Percentiles rank a stretch among this genome's conserved stretches.
Evolutionary conservation across 2,888 invertebrate genomes (phyloP).

Genomic region (Melinaea menophilus): DNA sequence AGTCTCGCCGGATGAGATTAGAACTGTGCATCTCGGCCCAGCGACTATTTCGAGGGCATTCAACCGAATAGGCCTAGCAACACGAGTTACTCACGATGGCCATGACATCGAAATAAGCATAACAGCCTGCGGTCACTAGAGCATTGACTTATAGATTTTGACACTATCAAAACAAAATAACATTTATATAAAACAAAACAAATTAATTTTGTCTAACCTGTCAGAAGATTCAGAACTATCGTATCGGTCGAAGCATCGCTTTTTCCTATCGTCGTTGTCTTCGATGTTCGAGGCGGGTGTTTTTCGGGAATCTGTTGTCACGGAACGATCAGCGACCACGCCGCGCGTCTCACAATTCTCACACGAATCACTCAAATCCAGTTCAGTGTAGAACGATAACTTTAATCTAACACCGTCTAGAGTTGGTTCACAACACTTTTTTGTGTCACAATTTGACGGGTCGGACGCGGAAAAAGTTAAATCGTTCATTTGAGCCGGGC

Average conservation of each 20-base stretch:
- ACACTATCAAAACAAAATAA: constrained; percentile 48
- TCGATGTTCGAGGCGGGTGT: constrained; percentile 53
- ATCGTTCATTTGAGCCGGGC: constrained; percentile 77
- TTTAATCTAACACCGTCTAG: constrained; percentile 62
- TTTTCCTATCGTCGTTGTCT: constrained; percentile 82
- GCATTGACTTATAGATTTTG: constrained; percentile 68
- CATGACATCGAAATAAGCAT: constrained; percentile 71
- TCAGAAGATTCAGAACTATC: constrained; percentile 96
- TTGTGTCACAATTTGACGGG: constrained; percentile 71
- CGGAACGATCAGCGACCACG: constrained; percentile 63
- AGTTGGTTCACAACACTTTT: constrained; percentile 75
- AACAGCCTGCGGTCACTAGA: constrained; percentile 75
- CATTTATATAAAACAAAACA: constrained; percentile 20
- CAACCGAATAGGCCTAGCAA: constrained; percentile 57
- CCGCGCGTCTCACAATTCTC: constrained; percentile 74
- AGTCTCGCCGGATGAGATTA: constrained; percentile 37
- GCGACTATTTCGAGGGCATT: constrained; percentile 60
- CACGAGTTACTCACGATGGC: constrained; percentile 61
- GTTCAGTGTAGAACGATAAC: constrained; percentile 72
- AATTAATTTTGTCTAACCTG: constrained; percentile 80
- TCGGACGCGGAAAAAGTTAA: constrained; percentile 75
- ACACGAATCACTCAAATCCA: constrained; percentile 73
- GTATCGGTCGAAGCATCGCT: constrained; percentile 93
- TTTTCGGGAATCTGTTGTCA: constrained; percentile 61
- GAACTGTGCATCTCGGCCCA: constrained; percentile 46